Percentiles rank a stretch among this genome's conserved stretches.
These are phyloP conservation scores for Orycteropus afer DNA, from an alignment of 2,113 vertebrate species.

Conservation along the genomic window DNA sequence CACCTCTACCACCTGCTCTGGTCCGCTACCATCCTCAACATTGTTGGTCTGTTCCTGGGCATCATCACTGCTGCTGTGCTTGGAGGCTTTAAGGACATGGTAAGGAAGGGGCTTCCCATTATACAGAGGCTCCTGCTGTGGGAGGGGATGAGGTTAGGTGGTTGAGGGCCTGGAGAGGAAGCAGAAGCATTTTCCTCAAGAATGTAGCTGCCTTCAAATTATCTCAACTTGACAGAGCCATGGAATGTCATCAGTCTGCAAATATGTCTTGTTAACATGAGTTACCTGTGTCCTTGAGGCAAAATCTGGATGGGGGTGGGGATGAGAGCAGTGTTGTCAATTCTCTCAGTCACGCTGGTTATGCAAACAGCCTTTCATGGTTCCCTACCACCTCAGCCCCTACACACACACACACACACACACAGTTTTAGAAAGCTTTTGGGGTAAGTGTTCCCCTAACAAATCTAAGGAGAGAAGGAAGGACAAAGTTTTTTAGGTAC, in stretches of 20 bases:
- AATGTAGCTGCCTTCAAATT: not conserved
- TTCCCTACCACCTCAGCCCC: not conserved
- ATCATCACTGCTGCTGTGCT: constrained; percentile 98
- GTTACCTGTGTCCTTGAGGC: constrained; percentile 9
- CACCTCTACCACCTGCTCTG: constrained; percentile 98
- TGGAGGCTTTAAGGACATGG: constrained; percentile 99
- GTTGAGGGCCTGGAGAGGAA: not conserved
- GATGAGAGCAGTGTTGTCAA: not conserved
- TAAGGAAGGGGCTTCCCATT: constrained; percentile 78
- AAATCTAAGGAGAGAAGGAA: constrained; percentile 44
- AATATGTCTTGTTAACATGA: constrained; percentile 5
- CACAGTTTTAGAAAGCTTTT: not conserved
- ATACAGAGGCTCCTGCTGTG: not conserved
- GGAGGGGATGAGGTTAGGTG: not conserved
- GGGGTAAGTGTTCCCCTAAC: constrained; percentile 16
- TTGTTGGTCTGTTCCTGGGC: constrained; percentile 95
- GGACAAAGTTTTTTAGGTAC: not conserved
- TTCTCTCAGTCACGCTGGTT: not conserved
- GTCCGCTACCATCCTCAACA: constrained; percentile 97
- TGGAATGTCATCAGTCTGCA: not conserved
- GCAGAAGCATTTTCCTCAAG: constrained; percentile 26
- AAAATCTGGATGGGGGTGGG: not conserved
- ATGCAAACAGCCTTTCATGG: not conserved
- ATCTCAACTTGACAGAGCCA: constrained; percentile 16
- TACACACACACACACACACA: no score